These are phyloP conservation scores for Pseudopleuronectes americanus DNA, from an alignment of 2,797 vertebrate genomes.

Conservation along the genomic window DNA sequence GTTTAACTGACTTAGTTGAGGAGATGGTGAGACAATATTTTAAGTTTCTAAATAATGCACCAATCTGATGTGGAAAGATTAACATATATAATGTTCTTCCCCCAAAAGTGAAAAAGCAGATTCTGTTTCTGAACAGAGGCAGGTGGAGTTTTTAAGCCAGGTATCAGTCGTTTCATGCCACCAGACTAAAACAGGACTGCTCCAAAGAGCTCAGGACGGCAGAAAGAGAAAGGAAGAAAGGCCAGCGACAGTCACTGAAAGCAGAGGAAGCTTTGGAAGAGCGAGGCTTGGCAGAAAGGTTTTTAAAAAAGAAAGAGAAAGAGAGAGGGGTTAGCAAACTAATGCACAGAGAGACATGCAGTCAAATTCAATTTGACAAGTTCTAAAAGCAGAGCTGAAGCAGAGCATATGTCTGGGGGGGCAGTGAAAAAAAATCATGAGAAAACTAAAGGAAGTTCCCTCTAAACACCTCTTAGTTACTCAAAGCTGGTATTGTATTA, in stretches of 20 bases:
- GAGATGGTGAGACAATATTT: background rate
- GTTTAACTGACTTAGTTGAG: background rate
- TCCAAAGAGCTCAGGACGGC: slow-evolving; percentile 92
- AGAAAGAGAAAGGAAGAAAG: slow-evolving; percentile 79
- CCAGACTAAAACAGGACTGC: slow-evolving; percentile 98
- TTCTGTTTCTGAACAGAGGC: slow-evolving; percentile 52
- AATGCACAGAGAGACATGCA: slow-evolving; percentile 57
- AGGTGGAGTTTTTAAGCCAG: slow-evolving; percentile 73
- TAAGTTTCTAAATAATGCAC: background rate
- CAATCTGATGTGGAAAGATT: background rate
- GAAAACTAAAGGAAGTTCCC: slow-evolving; percentile 2
- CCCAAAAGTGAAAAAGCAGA: background rate
- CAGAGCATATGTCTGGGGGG: background rate
- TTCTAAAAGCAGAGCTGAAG: slow-evolving; percentile 12
- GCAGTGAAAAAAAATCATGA: background rate
- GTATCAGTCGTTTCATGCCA: slow-evolving; percentile 95
- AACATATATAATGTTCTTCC: background rate
- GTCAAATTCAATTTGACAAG: background rate
- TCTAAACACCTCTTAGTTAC: too few relatives aligned
- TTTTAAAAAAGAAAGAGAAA: background rate
- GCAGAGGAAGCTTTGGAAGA: slow-evolving; percentile 87
- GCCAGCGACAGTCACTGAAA: slow-evolving; percentile 51
- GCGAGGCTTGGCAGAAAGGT: slow-evolving; percentile 82
- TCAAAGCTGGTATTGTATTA: too few relatives aligned
- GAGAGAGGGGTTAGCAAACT: slow-evolving; percentile 44